Percentiles rank a stretch among this genome's conserved stretches.
Evolutionary conservation across 1,140 invertebrate species (phyloP).

Genomic region (Frieseomelitta varia): DNA sequence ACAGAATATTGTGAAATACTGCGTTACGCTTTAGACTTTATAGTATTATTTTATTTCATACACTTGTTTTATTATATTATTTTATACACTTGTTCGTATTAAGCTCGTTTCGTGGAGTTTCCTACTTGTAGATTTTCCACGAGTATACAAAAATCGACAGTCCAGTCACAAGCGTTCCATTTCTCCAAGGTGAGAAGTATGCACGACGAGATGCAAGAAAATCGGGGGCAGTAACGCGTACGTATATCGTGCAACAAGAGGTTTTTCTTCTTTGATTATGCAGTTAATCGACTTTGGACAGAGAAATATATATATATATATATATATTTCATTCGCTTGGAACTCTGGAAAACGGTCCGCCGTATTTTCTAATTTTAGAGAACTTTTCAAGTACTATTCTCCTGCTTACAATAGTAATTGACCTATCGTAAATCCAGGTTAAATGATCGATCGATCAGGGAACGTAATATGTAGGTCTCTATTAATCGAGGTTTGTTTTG

Average conservation of each 20-base stretch:
- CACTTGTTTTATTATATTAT: too few species aligned
- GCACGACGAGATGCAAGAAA: background rate
- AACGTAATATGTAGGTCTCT: background rate
- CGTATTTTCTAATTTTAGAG: background rate
- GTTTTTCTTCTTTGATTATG: background rate
- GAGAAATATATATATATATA: background rate
- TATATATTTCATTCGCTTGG: background rate
- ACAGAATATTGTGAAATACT: too few species aligned
- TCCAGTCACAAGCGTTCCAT: too few species aligned
- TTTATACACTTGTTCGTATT: too few species aligned
- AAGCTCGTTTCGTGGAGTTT: too few species aligned
- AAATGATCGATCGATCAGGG: background rate
- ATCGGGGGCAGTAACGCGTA: too few species aligned
- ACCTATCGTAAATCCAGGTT: slow-evolving; percentile 4
- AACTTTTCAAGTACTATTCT: background rate
- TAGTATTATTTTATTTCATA: too few species aligned
- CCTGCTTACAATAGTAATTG: background rate
- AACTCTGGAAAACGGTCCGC: background rate
- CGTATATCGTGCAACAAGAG: background rate
- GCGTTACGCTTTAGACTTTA: too few species aligned
- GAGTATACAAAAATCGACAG: too few species aligned
- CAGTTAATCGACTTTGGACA: background rate
- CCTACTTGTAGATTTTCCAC: too few species aligned
- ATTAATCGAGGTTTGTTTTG: background rate
- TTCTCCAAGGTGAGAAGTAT: too few species aligned